Conservation (phyloP, 2,888 invertebrate genomes). For the Meghimatium bilineatum region DNA sequence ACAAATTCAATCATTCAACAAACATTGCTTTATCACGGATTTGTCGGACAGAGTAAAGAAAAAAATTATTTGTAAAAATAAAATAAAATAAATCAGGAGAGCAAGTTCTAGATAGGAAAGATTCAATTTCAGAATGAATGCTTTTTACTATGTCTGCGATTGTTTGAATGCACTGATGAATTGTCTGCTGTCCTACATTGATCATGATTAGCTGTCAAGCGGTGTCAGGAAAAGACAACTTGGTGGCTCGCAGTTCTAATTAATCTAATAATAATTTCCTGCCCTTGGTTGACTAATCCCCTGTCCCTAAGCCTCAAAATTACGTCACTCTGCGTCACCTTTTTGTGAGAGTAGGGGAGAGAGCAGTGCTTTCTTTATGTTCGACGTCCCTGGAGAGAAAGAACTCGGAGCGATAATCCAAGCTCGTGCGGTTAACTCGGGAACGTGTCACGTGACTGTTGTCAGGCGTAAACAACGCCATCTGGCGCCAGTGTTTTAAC, state of each 20-base stretch:
- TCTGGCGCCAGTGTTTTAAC: conserved; percentile 33
- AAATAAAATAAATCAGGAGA: background rate
- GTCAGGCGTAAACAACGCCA: conserved; percentile 40
- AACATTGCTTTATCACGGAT: too few relatives aligned
- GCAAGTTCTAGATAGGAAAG: background rate
- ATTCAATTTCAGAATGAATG: background rate
- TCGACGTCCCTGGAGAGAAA: background rate
- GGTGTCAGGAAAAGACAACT: conserved; percentile 25
- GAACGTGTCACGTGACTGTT: conserved; percentile 34
- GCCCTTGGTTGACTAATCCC: conserved; percentile 8
- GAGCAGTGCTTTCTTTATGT: background rate
- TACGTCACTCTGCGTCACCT: conserved; percentile 30
- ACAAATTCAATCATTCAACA: too few relatives aligned
- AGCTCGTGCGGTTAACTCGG: conserved; percentile 41
- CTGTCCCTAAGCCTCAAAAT: conserved; percentile 17
- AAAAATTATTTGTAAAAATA: background rate
- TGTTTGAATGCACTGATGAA: background rate
- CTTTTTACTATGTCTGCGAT: background rate
- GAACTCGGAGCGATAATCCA: conserved; percentile 26
- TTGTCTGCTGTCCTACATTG: conserved; percentile 10
- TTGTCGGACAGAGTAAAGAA: background rate
- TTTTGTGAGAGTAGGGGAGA: background rate
- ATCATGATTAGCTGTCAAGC: conserved; percentile 24
- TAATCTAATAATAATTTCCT: conserved; percentile 38
- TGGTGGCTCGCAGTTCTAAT: conserved; percentile 17